These are phyloP conservation scores for Anabas testudineus DNA, from an alignment of 2,797 vertebrate genomes.

Conservation along the genomic window DNA sequence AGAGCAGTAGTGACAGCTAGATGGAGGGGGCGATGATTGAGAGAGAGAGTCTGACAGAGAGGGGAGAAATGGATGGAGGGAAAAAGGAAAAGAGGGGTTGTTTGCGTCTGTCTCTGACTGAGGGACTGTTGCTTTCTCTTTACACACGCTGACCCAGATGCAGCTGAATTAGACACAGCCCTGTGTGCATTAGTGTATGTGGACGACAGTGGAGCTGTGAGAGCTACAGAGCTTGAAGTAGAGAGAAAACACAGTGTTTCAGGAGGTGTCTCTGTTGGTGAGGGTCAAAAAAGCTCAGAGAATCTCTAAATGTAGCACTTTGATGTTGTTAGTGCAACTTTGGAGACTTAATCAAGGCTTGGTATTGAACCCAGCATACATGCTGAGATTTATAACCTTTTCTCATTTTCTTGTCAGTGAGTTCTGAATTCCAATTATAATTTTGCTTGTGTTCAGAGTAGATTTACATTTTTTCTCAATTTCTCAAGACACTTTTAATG, in stretches of 20 bases:
- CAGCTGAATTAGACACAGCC: conserved; percentile 66
- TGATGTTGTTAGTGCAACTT: not conserved
- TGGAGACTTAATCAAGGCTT: not conserved
- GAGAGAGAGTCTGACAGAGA: conserved; percentile 20
- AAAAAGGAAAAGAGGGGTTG: conserved; percentile 32
- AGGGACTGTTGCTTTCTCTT: conserved; percentile 43
- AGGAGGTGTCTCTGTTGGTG: not conserved
- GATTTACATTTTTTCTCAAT: no score
- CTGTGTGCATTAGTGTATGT: conserved; percentile 15
- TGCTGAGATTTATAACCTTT: no score
- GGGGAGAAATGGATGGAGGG: conserved; percentile 26
- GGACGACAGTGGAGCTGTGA: conserved; percentile 15
- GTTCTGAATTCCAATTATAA: no score
- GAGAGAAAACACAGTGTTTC: conserved; percentile 3
- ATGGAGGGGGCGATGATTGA: conserved; percentile 30
- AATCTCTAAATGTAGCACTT: not conserved
- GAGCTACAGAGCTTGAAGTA: conserved; percentile 13
- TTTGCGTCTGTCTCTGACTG: conserved; percentile 45
- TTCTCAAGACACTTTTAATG: no score
- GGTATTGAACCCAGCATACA: no score
- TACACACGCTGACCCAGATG: conserved; percentile 66
- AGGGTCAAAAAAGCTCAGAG: not conserved
- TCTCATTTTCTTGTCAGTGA: no score
- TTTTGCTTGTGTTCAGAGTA: no score
- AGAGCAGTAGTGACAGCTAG: conserved; percentile 12